phyloP scores from a whole-genome alignment of 2,113 vertebrate genomes.

The Rattus norvegicus region DNA sequence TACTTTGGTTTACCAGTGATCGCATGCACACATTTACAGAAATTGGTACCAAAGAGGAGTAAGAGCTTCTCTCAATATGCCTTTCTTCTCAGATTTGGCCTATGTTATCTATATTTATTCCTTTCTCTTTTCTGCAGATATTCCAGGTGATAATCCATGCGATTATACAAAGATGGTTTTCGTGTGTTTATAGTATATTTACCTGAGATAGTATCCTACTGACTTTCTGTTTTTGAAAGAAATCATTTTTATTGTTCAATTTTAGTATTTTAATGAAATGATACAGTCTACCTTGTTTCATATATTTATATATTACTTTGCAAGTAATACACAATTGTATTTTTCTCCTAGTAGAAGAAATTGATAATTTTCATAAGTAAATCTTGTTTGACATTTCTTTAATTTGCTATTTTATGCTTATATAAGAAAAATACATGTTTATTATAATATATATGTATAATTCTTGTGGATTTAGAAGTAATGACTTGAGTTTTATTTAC shows the following conservation, averaged over 20 bases:
- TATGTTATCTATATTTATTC: not conserved
- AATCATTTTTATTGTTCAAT: not conserved
- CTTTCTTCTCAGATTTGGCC: not conserved
- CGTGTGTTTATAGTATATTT: not conserved
- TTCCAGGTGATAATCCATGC: not conserved
- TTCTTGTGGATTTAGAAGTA: not conserved
- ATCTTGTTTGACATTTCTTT: not conserved
- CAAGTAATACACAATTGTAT: not conserved
- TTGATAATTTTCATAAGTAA: conserved; percentile 22
- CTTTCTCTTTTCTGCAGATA: not conserved
- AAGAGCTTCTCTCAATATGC: not conserved
- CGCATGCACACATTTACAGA: not conserved
- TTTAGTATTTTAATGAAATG: not conserved
- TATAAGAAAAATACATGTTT: not conserved
- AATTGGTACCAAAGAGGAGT: not conserved
- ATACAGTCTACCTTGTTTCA: not conserved
- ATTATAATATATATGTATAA: not conserved
- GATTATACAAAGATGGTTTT: conserved; percentile 7
- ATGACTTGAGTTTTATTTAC: not conserved
- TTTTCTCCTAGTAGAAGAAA: not conserved
- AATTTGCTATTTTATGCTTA: not conserved
- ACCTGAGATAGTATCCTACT: not conserved
- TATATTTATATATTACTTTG: not conserved
- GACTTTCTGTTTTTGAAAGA: not conserved
- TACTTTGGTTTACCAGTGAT: not conserved